A percentile compares a stretch with the other conserved stretches of the same genome.
Conservation (phyloP, 2,113 vertebrate species). For the Aviceda subcristata region DNA sequence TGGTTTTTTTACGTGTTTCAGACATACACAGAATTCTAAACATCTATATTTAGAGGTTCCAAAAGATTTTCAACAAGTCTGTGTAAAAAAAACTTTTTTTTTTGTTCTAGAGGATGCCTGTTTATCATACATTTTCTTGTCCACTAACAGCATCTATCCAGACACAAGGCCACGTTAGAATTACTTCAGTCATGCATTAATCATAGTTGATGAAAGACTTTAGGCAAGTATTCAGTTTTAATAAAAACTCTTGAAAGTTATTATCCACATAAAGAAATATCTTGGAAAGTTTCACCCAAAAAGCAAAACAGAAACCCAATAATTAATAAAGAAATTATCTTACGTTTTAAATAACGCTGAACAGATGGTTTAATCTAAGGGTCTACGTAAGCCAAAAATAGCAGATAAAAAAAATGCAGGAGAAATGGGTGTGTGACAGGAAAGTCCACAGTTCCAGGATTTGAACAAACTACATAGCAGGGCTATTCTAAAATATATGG, state of each 20-base stretch:
- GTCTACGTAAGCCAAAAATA: conserved; percentile 15
- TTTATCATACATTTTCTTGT: conserved; percentile 34
- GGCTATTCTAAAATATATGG: background rate
- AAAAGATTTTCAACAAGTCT: conserved; percentile 52
- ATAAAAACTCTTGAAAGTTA: conserved; percentile 55
- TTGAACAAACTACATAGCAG: background rate
- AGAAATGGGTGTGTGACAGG: background rate
- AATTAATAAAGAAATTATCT: conserved; percentile 47
- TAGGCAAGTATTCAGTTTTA: conserved; percentile 55
- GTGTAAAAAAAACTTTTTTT: background rate
- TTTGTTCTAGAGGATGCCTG: conserved; percentile 15
- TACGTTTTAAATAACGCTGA: conserved; percentile 22
- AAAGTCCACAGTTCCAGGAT: background rate
- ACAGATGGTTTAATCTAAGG: conserved; percentile 39
- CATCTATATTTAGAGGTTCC: conserved; percentile 9
- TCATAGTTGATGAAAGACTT: conserved; percentile 55
- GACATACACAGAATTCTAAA: conserved; percentile 8
- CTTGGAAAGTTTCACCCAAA: conserved; percentile 26
- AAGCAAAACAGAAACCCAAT: conserved; percentile 31
- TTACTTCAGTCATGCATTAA: conserved; percentile 45
- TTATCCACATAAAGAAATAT: conserved; percentile 50
- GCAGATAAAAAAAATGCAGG: background rate
- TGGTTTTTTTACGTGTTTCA: background rate
- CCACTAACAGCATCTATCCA: conserved; percentile 29
- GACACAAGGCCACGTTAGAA: conserved; percentile 25